phyloP scores from a whole-genome alignment of 2,797 vertebrate genomes.

The Pseudochirops cupreus region DNA sequence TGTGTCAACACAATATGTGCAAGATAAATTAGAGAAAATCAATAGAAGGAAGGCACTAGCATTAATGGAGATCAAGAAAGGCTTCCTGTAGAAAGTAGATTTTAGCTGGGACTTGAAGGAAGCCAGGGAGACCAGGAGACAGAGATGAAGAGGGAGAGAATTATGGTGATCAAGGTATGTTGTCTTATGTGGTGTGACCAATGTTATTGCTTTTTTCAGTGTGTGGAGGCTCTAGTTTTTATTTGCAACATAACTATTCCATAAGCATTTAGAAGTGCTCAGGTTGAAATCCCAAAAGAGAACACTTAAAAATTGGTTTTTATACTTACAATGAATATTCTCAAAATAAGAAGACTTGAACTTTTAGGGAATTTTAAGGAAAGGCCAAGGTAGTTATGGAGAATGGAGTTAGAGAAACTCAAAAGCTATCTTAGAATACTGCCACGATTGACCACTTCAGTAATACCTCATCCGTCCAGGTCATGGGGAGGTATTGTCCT shows the following conservation, averaged over 20 bases:
- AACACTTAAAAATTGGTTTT: slow-evolving; percentile 17
- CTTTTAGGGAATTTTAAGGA: background rate
- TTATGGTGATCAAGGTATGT: background rate
- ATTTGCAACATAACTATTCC: slow-evolving; percentile 40
- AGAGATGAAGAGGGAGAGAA: background rate
- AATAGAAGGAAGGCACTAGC: background rate
- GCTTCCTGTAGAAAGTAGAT: background rate
- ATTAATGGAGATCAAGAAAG: background rate
- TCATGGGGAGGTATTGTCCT: slow-evolving; percentile 10
- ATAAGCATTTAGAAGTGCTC: slow-evolving; percentile 46
- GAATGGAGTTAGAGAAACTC: slow-evolving; percentile 34
- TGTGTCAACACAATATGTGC: background rate
- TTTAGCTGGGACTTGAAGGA: background rate
- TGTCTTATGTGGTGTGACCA: slow-evolving; percentile 1
- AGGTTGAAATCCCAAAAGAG: slow-evolving; percentile 33
- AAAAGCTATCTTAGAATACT: slow-evolving; percentile 44
- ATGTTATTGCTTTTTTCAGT: slow-evolving; percentile 1
- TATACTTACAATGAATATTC: slow-evolving; percentile 28
- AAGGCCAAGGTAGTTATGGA: slow-evolving; percentile 16
- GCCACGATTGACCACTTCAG: slow-evolving; percentile 53
- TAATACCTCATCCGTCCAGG: slow-evolving; percentile 50
- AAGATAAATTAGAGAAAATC: background rate
- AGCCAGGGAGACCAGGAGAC: background rate
- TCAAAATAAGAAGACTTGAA: slow-evolving; percentile 18
- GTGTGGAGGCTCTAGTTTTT: slow-evolving; percentile 20